Percentiles rank a stretch among this genome's conserved stretches.
Conservation (phyloP, 2,113 vertebrate species). For the Crotalus tigris region DNA sequence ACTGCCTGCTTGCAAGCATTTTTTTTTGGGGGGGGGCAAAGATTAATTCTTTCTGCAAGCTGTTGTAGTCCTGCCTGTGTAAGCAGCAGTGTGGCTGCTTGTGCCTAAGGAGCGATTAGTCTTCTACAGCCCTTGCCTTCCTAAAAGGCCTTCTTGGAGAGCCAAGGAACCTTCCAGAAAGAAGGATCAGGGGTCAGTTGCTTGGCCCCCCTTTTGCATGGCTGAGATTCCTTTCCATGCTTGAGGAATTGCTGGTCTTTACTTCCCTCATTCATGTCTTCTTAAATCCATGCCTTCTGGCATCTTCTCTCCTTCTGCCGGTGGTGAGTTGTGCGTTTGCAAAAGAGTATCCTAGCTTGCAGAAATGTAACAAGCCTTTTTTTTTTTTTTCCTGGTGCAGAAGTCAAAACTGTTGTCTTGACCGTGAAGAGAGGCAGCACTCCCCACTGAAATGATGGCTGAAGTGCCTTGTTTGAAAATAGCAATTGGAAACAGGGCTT, state of each 20-base stretch:
- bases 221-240: not conserved
- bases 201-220: too few species aligned
- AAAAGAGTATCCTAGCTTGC: not conserved
- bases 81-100: not conserved
- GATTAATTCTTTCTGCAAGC: not conserved
- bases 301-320: too few species aligned
- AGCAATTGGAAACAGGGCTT: not conserved
- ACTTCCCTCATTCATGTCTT: not conserved
- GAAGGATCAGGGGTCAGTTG: too few species aligned
- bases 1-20: not conserved
- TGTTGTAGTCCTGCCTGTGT: not conserved
- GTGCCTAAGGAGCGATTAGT: too few species aligned
- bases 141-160: not conserved
- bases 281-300: not conserved
- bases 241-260: not conserved
- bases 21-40: not conserved
- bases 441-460: not conserved
- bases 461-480: not conserved
- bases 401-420: too few species aligned
- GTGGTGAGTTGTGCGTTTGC: not conserved
- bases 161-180: not conserved
- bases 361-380: not conserved
- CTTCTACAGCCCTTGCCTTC: not conserved
- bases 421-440: too few species aligned
- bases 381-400: not conserved